Evolutionary conservation across 2,888 invertebrate species (phyloP), one percentile per base, ranked within the genome.

Genomic region (Pseudococcus jackbeardsleyi): DNA sequence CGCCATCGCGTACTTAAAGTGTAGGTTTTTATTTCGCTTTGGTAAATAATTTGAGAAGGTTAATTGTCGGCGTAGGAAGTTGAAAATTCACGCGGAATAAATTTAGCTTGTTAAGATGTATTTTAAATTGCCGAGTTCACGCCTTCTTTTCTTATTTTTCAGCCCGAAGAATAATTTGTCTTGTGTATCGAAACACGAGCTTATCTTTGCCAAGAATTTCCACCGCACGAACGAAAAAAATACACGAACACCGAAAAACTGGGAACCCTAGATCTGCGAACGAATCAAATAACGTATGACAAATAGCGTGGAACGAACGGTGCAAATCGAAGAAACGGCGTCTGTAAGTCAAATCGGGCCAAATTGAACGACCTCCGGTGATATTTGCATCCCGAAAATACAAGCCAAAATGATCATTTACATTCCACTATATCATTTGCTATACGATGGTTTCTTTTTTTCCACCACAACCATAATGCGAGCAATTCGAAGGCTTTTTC

Each of bases 301-400:
- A 86, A 86, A 86, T 86, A 86, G 86, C 86, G 86, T 86, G 86
- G 86, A 86, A 86, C 86, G 86, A 86, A 86, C 77, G 86, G 86
- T 86, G 86, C 72, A 86, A 86, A 86, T 86, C 86, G 77, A 86
- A 86, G 72, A 64, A 86, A 86, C 86, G 86, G 86, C 86, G 86
- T 86, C 86, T 86, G 68, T 72, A 48, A 86, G 86, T 86, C 86
- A 86, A 86, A 86, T 86, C 86, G 86, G 86, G 86, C 86, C 86
- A 86, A 86, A 86, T 86, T 86, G 86, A 86, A 86, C 86, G 86
- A 86, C 86, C 86, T 86, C 86, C 86, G 86, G 86, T 86, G 86
- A 86, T 86, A 86, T 86, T 86, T 86, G 86, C 86, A 86, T 86
- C 72, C 86, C 22, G 77, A 86, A 86, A 86, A 86, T 86, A 72